phyloP scores from a whole-genome alignment of 2,888 invertebrate genomes.

The Heliconius charithonia region DNA sequence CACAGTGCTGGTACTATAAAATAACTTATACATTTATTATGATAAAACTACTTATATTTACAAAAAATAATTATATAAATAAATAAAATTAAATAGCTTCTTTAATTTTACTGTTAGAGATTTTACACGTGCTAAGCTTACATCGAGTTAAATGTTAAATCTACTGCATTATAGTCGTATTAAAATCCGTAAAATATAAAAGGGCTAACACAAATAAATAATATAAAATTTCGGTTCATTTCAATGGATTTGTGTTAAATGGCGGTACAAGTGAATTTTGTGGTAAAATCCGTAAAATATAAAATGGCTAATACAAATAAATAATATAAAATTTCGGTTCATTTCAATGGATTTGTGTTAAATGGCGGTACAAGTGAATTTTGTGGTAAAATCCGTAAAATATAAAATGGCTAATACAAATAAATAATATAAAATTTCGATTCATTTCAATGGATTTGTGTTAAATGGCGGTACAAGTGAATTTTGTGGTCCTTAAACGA shows the following conservation, averaged over 20 bases:
- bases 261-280: no score
- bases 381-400: slow-evolving; percentile 36
- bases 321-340: slow-evolving; percentile 1
- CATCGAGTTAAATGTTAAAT: background rate
- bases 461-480: background rate
- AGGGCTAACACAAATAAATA: background rate
- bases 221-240: no score
- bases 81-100: background rate
- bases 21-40: no score
- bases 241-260: no score
- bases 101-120: background rate
- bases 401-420: background rate
- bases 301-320: background rate
- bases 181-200: slow-evolving; percentile 5
- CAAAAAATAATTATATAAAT: slow-evolving; percentile 23
- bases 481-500: slow-evolving; percentile 64
- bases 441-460: slow-evolving; percentile 11
- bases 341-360: slow-evolving; percentile 5
- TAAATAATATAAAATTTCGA: background rate
- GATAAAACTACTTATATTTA: slow-evolving; percentile 25
- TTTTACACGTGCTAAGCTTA: background rate
- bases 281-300: slow-evolving; percentile 4
- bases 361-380: slow-evolving; percentile 7
- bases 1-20: slow-evolving; percentile 50
- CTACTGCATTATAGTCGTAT: background rate